Base-by-base conservation (phyloP, 2,888 invertebrate species). In the Acrobasis suavella region DNA sequence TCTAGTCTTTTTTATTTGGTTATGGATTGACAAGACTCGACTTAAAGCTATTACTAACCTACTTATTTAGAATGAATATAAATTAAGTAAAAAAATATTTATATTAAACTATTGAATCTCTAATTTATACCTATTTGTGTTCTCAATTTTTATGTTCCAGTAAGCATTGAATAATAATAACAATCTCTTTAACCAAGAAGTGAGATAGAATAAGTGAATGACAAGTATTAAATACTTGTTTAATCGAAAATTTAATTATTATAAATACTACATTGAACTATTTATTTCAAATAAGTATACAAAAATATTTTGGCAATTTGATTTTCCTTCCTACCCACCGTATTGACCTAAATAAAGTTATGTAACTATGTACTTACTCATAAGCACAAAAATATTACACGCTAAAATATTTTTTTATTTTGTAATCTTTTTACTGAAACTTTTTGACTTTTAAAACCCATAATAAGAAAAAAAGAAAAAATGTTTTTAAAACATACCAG, bases 401-500 rank as follows among this genome's bases (percentile, higher is more conserved):
- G 14, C 17, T 46, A 61, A 52, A 42, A 60, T 22, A 42, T 46
- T 61, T 22, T n/a, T 61, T 61, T 54, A 61, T 61, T 61, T 61
- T 61, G n/a, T 61, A 61, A 54, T 61, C 54, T 54, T 61, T 22
- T 61, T 61, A 54, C 52, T 52, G 42, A 60, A 39, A 39, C 2
- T 2, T 55, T 59, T 59, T 46, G 14, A 55, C 16, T 52, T 54
- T 42, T 32, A 63, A 60, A 62, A 5, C 50, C 38, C 54, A 49
- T 12, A 58, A 50, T 62, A 63, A 50, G 58, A 61, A 58, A 16
- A 60, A n/a, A n/a, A n/a, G n/a, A n/a, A n/a, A n/a, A 63, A 50
- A 54, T 46, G 62, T 60, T 66, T 59, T 64, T 54, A 61, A 61
- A 50, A 54, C 58, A 60, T 63, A 64, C 67, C 67, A 68, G 60